Conservation (phyloP, 1,140 invertebrate species). For the Oscheius sp. region DNA sequence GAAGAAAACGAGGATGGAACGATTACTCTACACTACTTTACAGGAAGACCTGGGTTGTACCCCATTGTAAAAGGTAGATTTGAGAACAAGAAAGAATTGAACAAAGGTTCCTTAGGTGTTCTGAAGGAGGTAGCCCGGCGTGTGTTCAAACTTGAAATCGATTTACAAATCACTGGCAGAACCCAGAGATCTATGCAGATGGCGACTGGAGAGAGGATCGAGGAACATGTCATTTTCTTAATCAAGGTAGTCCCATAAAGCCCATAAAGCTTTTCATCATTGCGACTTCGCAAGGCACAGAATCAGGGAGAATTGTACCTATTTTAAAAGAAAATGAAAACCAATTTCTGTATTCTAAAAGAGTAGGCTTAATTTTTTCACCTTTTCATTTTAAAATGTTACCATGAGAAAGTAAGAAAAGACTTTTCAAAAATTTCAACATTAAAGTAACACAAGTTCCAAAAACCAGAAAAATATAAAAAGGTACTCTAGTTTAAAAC, state of each 20-base stretch:
- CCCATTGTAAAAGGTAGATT: slow-evolving; percentile 58
- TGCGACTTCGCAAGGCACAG: too few relatives aligned
- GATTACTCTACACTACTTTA: slow-evolving; percentile 62
- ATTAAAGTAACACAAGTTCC: too few relatives aligned
- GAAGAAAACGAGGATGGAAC: slow-evolving; percentile 57
- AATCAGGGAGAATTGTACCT: too few relatives aligned
- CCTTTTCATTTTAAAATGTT: neutral
- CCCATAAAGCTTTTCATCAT: too few relatives aligned
- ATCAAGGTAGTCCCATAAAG: slow-evolving; percentile 35
- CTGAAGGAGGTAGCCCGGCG: slow-evolving; percentile 56
- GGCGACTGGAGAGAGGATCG: slow-evolving; percentile 37
- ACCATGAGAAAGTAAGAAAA: too few relatives aligned
- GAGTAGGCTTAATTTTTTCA: neutral
- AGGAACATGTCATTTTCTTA: slow-evolving; percentile 44
- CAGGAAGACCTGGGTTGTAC: slow-evolving; percentile 59
- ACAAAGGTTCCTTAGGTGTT: too few relatives aligned
- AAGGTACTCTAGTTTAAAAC: too few relatives aligned
- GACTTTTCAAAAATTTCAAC: too few relatives aligned
- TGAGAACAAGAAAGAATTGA: neutral
- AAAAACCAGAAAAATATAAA: too few relatives aligned
- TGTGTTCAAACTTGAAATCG: slow-evolving; percentile 59
- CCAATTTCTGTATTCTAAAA: neutral
- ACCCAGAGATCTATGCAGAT: slow-evolving; percentile 54
- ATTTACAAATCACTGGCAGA: slow-evolving; percentile 49
- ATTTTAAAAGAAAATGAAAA: neutral